phyloP scores from a whole-genome alignment of 2,888 invertebrate genomes.

The Nymphalis urticae region DNA sequence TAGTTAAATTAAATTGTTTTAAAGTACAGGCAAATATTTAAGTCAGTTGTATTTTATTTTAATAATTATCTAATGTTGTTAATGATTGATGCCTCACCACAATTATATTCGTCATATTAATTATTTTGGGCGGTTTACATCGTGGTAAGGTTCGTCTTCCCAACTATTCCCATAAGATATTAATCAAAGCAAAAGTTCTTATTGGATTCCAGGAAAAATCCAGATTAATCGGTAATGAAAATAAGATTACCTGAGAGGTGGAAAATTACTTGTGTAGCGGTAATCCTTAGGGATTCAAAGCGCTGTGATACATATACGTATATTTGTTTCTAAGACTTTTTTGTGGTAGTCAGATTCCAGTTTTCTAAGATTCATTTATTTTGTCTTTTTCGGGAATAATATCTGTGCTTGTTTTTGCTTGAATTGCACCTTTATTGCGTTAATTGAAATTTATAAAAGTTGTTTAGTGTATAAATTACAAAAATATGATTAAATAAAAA shows the following conservation, averaged over 20 bases:
- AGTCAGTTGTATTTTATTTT: no score
- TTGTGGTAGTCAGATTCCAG: neutral
- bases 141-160: neutral
- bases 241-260: conserved; percentile 13
- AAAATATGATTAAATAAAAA: no score
- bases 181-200: conserved; percentile 6
- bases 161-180: neutral
- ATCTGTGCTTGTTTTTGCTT: no score
- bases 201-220: conserved; percentile 5
- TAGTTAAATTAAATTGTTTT: no score
- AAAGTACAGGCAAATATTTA: no score
- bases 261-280: conserved; percentile 12
- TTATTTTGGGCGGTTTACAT: no score
- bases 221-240: conserved; percentile 5
- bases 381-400: neutral
- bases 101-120: no score
- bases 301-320: neutral
- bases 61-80: no score
- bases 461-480: no score
- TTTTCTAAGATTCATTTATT: neutral
- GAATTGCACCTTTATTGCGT: no score
- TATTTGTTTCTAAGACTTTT: neutral
- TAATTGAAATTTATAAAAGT: no score
- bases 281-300: conserved; percentile 18
- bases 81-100: no score